Base-by-base conservation (phyloP, 2,888 invertebrate species). In the Furcula furcula region DNA sequence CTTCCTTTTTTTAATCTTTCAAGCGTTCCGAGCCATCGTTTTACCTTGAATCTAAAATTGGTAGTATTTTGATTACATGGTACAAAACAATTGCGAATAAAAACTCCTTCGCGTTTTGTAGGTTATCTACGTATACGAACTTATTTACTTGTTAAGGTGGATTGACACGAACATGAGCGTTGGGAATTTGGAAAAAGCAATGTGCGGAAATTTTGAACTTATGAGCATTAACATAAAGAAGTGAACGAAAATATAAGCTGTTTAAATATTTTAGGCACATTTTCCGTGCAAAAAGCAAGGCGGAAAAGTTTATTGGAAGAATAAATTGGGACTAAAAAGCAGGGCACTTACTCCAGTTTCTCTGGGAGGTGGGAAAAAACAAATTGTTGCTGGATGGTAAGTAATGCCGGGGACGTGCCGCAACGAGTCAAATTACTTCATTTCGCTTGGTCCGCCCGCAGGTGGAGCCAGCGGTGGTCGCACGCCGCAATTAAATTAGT, bases 281-380 rank as follows among this genome's bases (percentile, higher is more conserved):
- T 77, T 70, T 63, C 66, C 61, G 69, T 72, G 70, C 65, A 68
- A 77, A 65, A 78, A 78, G 77, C 75, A 78, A 71, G 70, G 70
- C 73, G 72, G 61, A 68, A 72, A 80, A 80, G 72, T 84, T 81
- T 81, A 82, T 83, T 82, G 76, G 75, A 60, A 72, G 74, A 76
- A 83, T 82, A 83, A 84, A 84, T 82, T 81, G 80, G 63, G 79
- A 80, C 80, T 77, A 81, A 83, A 81, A 83, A 82, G 80, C 78
- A 76, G 66, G 68, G 71, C 67, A 72, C 66, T 71, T 56, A 66
- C 69, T 75, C 65, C 75, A 79, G 73, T 73, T 79, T 78, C 69
- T 75, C 65, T 70, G 58, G 72, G 69, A 76, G 75, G 73, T 62
- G 73, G 70, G 71, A 69, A 28, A 70, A 83, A 82, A 82, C 78